Evolutionary conservation across 2,888 invertebrate genomes (phyloP).

Genomic region (Trachelus troglodyta): DNA sequence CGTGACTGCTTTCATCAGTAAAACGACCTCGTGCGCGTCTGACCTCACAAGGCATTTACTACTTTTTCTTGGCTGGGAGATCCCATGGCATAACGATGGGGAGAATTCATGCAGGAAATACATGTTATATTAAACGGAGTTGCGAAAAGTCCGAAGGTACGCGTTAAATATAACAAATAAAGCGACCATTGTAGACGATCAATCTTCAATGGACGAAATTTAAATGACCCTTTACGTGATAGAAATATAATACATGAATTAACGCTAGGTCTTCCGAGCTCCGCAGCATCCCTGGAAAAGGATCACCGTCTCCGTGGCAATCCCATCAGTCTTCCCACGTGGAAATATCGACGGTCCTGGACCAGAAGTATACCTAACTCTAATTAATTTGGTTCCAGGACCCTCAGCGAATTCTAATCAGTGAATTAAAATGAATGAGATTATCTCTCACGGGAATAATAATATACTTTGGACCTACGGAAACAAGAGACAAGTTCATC

Average conservation of each 20-base stretch:
- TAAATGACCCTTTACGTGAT: neutral
- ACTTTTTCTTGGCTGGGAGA: neutral
- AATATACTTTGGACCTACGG: neutral
- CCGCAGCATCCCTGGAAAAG: neutral
- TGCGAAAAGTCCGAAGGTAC: too few relatives aligned
- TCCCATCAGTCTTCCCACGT: neutral
- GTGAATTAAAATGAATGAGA: neutral
- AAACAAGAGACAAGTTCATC: neutral
- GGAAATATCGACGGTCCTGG: neutral
- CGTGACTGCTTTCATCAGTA: neutral
- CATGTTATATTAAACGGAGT: neutral
- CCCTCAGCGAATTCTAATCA: neutral
- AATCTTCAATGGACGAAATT: too few relatives aligned
- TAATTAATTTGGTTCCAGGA: neutral
- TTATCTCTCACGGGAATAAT: neutral
- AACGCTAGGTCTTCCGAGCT: neutral
- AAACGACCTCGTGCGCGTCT: slow-evolving; percentile 1
- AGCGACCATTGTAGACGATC: too few relatives aligned
- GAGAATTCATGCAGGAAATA: neutral
- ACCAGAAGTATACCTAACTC: neutral
- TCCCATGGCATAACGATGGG: neutral
- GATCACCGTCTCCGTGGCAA: neutral
- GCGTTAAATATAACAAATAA: too few relatives aligned
- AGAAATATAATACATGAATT: neutral
- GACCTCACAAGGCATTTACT: neutral